Evolutionary conservation across 2,113 vertebrate genomes (phyloP).

Genomic region (Melanerpes formicivorus): DNA sequence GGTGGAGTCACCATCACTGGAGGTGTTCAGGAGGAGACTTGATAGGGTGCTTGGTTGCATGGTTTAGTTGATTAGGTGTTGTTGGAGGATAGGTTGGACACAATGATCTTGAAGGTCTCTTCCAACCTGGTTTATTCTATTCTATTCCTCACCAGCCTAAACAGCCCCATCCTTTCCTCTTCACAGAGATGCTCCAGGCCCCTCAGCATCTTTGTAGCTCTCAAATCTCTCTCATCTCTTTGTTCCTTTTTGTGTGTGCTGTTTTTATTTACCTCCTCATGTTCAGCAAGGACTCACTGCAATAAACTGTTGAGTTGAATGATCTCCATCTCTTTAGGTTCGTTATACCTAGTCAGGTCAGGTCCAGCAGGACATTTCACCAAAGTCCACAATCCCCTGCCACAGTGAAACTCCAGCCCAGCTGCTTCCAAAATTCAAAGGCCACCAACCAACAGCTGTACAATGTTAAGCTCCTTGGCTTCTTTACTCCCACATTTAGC

Average conservation of each 20-base stretch:
- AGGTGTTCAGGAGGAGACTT: no score
- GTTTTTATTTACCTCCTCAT: neutral
- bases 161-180: no score
- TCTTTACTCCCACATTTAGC: neutral
- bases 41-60: no score
- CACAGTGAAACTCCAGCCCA: neutral
- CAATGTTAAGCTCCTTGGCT: neutral
- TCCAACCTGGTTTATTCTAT: no score
- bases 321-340: neutral
- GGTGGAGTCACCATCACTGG: no score
- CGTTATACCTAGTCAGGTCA: neutral
- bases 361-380: neutral
- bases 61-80: no score
- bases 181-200: no score
- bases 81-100: no score
- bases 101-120: no score
- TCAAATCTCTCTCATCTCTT: neutral
- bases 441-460: neutral
- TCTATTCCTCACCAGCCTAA: no score
- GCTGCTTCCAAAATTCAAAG: neutral
- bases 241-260: neutral
- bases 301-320: neutral
- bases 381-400: accelerated
- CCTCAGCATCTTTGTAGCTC: no score
- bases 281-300: neutral